Conservation (phyloP, 1,140 invertebrate species). For the Heterodera carotae region DNA sequence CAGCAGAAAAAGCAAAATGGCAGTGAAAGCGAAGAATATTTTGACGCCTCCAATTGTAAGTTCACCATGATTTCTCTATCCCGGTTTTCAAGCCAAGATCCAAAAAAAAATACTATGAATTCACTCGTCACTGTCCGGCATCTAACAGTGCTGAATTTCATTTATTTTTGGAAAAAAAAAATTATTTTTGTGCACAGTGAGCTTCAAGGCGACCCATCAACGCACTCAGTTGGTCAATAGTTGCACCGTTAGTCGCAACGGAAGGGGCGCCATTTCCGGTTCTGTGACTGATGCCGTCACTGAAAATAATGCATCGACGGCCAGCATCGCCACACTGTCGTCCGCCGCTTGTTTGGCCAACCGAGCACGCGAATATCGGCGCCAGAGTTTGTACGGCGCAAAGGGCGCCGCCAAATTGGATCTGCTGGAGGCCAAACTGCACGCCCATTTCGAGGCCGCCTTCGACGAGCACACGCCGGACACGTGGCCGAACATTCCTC, state of each 20-base stretch:
- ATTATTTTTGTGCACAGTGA: too few species aligned
- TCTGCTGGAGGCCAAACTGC: background rate
- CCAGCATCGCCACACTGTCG: background rate
- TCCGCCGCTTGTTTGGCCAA: background rate
- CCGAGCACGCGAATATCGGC: background rate
- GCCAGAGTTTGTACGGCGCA: background rate
- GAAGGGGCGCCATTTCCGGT: too few species aligned
- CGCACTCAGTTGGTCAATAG: too few species aligned
- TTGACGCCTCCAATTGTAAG: constrained; percentile 1
- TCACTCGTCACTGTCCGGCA: too few species aligned
- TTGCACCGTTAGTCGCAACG: background rate
- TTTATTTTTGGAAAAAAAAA: too few species aligned
- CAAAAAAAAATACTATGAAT: too few species aligned
- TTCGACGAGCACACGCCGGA: background rate
- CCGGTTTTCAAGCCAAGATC: too few species aligned
- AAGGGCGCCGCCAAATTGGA: background rate
- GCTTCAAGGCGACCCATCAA: too few species aligned
- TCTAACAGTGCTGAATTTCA: too few species aligned
- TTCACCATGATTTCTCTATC: too few species aligned
- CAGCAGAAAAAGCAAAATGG: background rate
- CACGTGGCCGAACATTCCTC: constrained; percentile 20
- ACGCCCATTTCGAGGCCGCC: background rate
- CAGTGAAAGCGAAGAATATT: constrained; percentile 7
- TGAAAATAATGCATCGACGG: background rate
- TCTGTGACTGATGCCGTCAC: too few species aligned